A percentile compares a stretch with the other conserved stretches of the same genome.
Conservation (phyloP, 1,140 invertebrate genomes). For the Holotrichia oblita region DNA sequence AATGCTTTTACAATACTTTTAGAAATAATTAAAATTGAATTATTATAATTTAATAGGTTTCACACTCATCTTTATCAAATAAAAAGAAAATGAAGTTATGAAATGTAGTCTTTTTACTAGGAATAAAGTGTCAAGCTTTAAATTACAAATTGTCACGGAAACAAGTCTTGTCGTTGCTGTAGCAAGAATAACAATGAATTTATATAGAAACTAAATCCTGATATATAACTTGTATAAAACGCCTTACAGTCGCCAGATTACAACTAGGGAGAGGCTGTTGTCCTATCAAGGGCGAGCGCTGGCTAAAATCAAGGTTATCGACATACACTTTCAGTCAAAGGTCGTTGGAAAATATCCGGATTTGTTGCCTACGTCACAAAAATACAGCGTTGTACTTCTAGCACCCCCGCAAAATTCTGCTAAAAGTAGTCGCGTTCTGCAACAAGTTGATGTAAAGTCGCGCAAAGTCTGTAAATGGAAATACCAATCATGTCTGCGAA, state of each 20-base stretch:
- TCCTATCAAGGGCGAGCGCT: conserved; percentile 32
- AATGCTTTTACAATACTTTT: no score
- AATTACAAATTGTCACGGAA: neutral
- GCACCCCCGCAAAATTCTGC: conserved; percentile 18
- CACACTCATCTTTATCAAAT: no score
- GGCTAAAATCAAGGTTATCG: conserved; percentile 31
- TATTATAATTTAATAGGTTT: no score
- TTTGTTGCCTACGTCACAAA: conserved; percentile 26
- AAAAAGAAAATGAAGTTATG: no score
- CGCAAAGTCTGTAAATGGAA: neutral
- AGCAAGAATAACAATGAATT: neutral
- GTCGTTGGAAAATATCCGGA: conserved; percentile 37
- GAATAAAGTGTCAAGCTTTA: neutral
- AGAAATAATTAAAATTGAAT: no score
- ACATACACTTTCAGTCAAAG: conserved; percentile 38
- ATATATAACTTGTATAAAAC: conserved; percentile 1
- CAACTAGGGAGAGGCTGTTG: conserved; percentile 34
- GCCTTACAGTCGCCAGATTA: conserved; percentile 4
- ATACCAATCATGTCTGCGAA: neutral
- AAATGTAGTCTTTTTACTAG: neutral
- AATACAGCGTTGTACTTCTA: neutral
- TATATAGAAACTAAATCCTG: neutral
- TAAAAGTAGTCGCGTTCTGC: neutral
- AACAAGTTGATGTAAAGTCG: neutral
- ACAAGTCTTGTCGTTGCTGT: neutral